phyloP scores from a whole-genome alignment of 2,888 invertebrate genomes.

The Lamellibrachia satsuma region DNA sequence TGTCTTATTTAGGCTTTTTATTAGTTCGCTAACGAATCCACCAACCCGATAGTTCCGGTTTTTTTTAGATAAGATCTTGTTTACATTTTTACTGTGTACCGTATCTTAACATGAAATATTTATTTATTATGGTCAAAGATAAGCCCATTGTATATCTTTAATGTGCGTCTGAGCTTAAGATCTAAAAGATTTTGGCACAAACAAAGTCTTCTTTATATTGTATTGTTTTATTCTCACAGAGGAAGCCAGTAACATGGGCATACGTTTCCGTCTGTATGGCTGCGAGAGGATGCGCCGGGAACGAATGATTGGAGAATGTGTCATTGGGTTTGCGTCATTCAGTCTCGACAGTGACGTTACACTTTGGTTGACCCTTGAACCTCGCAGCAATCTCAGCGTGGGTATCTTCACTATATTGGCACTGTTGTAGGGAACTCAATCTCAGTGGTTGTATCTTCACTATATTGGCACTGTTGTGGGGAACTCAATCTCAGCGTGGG shows the following conservation, averaged over 20 bases:
- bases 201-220: neutral
- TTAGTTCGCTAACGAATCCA: neutral
- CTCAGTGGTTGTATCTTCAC: no score
- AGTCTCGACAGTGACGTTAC: constrained; percentile 90
- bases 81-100: no score
- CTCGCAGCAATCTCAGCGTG: constrained; percentile 58
- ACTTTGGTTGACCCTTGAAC: constrained; percentile 82
- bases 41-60: no score
- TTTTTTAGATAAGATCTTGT: no score
- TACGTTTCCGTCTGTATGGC: constrained; percentile 88
- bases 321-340: constrained; percentile 88
- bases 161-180: no score
- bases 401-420: neutral
- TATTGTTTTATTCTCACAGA: constrained; percentile 69
- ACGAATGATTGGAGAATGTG: constrained; percentile 87
- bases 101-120: no score
- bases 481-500: constrained; percentile 40
- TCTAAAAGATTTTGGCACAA: no score
- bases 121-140: no score
- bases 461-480: no score
- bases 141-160: no score
- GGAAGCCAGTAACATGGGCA: constrained; percentile 90
- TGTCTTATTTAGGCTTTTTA: neutral
- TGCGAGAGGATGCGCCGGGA: constrained; percentile 93
- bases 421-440: no score